Percentiles rank a stretch among this genome's conserved stretches.
These are phyloP conservation scores for Psococerastis gibbosa DNA, from an alignment of 2,888 invertebrate genomes.

Conservation along the genomic window DNA sequence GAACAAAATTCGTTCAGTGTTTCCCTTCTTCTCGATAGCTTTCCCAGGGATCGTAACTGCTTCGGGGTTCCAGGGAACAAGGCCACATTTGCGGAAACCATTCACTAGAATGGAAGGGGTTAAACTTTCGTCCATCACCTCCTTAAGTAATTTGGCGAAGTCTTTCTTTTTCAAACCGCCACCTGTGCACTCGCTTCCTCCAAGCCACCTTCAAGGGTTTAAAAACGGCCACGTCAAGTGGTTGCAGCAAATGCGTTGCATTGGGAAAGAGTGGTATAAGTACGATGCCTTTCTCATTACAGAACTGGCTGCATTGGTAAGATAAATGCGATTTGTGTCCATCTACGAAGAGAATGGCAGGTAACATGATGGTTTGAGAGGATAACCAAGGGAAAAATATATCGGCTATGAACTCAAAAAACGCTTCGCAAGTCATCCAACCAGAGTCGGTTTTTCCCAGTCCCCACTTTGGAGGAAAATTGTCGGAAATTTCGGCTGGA, in stretches of 20 bases:
- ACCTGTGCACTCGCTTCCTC: slow-evolving; percentile 6
- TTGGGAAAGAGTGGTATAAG: slow-evolving; percentile 15
- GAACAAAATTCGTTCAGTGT: no score
- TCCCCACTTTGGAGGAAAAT: slow-evolving; percentile 16
- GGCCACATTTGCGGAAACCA: not conserved
- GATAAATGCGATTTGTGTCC: slow-evolving; percentile 19
- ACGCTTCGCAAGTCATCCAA: slow-evolving; percentile 22
- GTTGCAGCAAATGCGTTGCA: slow-evolving; percentile 17
- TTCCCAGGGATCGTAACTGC: not conserved
- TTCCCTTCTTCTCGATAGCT: no score
- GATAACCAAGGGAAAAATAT: slow-evolving; percentile 21
- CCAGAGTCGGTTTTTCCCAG: slow-evolving; percentile 21
- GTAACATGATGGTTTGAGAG: slow-evolving; percentile 18
- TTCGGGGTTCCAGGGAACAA: not conserved
- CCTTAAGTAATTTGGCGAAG: not conserved
- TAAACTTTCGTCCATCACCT: not conserved
- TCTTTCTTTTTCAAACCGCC: not conserved
- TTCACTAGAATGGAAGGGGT: not conserved
- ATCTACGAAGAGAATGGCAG: slow-evolving; percentile 19
- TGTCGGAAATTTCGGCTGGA: slow-evolving; percentile 14
- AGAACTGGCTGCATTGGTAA: slow-evolving; percentile 19
- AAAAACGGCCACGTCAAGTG: slow-evolving; percentile 18
- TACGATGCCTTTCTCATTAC: slow-evolving; percentile 16
- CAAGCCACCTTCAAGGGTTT: slow-evolving; percentile 16
- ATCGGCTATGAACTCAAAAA: slow-evolving; percentile 23